These are phyloP conservation scores for Pyrocephalus nanus DNA, from an alignment of 2,797 vertebrate species.

Conservation along the genomic window DNA sequence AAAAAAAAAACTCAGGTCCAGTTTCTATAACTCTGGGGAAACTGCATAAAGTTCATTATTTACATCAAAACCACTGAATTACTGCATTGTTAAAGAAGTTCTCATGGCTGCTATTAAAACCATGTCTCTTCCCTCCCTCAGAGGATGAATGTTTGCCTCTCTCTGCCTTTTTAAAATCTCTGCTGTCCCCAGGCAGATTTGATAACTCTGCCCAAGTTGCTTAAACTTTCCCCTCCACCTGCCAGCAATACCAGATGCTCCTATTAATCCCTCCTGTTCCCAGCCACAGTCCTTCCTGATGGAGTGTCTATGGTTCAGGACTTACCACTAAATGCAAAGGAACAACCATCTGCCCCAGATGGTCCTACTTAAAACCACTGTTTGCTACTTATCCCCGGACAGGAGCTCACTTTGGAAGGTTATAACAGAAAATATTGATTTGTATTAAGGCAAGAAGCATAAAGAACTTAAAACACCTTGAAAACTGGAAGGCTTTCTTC, in stretches of 20 bases:
- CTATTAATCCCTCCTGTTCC: background rate
- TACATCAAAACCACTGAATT: background rate
- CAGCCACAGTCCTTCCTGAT: background rate
- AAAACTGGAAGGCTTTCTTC: background rate
- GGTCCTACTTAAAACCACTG: background rate
- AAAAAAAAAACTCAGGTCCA: background rate
- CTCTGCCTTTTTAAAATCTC: background rate
- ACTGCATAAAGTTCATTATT: accelerated
- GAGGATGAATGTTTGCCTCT: background rate
- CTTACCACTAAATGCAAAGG: background rate
- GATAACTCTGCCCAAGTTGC: background rate
- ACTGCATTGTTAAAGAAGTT: background rate
- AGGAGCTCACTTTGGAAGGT: background rate
- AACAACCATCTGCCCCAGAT: background rate
- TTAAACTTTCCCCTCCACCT: background rate
- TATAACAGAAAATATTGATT: background rate
- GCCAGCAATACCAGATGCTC: background rate
- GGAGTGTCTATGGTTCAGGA: background rate
- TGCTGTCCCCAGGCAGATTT: background rate
- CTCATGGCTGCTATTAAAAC: background rate
- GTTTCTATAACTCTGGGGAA: background rate
- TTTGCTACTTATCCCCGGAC: background rate
- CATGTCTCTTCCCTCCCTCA: background rate
- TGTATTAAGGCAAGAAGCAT: background rate
- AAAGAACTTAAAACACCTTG: background rate